phyloP scores from a whole-genome alignment of 2,888 invertebrate species.

The Sphaerophoria rueppellii region DNA sequence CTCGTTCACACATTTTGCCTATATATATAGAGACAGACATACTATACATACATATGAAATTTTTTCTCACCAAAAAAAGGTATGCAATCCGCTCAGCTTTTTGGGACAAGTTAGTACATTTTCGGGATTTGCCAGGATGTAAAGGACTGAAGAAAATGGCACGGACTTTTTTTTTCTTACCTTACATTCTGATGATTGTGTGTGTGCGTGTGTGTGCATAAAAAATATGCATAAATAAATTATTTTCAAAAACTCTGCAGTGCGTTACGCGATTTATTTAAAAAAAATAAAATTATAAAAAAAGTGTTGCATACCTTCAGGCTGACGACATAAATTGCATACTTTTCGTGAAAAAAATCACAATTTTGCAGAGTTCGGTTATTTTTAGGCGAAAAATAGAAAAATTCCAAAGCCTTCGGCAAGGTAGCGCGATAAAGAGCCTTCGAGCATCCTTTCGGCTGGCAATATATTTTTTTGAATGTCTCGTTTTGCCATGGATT shows the following conservation, averaged over 20 bases:
- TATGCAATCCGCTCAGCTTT: constrained; percentile 75
- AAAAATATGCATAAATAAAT: constrained; percentile 15
- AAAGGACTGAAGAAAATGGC: constrained; percentile 77
- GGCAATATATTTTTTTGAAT: background rate
- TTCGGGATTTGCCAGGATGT: constrained; percentile 82
- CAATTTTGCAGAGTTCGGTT: constrained; percentile 34
- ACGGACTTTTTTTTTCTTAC: constrained; percentile 68
- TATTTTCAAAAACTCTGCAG: constrained; percentile 46
- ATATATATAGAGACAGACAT: background rate
- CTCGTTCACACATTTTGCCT: background rate
- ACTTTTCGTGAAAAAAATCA: background rate
- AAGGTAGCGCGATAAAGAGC: constrained; percentile 5
- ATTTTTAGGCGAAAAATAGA: constrained; percentile 38
- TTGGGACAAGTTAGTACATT: constrained; percentile 82
- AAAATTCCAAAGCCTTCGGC: background rate
- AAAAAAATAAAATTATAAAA: constrained; percentile 12
- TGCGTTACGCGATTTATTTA: constrained; percentile 48
- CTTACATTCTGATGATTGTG: constrained; percentile 58
- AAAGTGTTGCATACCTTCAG: constrained; percentile 16
- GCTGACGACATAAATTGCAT: background rate
- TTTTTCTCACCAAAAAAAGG: constrained; percentile 71
- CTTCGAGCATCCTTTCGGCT: background rate
- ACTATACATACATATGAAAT: constrained; percentile 42
- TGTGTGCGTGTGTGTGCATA: constrained; percentile 30
- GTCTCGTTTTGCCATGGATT: constrained; percentile 45